A percentile compares a stretch with the other conserved stretches of the same genome.
phyloP scores from a whole-genome alignment of 2,888 invertebrate species.

The Tenthredo notha region DNA sequence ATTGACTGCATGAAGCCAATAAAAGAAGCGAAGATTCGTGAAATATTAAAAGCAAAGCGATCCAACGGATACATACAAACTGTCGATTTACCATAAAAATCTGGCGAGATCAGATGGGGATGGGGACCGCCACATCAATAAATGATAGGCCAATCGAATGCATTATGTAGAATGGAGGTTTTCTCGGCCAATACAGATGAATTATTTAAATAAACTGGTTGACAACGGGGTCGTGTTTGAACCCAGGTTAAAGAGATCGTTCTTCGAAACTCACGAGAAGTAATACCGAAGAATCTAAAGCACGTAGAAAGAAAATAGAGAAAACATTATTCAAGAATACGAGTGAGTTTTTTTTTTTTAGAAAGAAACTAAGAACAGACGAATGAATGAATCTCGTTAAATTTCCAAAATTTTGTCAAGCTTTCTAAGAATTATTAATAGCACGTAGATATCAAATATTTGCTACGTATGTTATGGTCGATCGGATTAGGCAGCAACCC shows the following conservation, averaged over 20 bases:
- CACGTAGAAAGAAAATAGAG: background rate
- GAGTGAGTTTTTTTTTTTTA: background rate
- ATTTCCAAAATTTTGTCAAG: background rate
- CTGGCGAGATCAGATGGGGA: constrained; percentile 61
- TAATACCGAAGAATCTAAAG: background rate
- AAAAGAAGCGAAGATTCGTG: constrained; percentile 50
- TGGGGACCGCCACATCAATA: constrained; percentile 47
- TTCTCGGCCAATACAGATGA: constrained; percentile 26
- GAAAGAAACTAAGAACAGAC: background rate
- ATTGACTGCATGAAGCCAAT: background rate
- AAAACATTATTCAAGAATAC: background rate
- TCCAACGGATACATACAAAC: constrained; percentile 66
- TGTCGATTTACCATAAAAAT: constrained; percentile 68
- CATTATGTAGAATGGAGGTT: constrained; percentile 50
- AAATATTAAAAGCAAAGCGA: constrained; percentile 62
- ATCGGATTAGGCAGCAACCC: constrained; percentile 30
- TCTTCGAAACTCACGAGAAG: background rate
- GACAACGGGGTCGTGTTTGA: constrained; percentile 35
- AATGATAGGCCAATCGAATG: constrained; percentile 46
- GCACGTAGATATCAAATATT: constrained; percentile 46
- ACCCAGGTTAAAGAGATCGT: constrained; percentile 28
- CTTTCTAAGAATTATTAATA: constrained; percentile 13
- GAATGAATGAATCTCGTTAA: background rate
- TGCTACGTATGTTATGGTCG: constrained; percentile 32
- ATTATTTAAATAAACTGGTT: constrained; percentile 42